A percentile compares a stretch with the other conserved stretches of the same genome.
These are phyloP conservation scores for Drosophila bifasciata DNA, from an alignment of 1,140 invertebrate species.

Conservation along the genomic window DNA sequence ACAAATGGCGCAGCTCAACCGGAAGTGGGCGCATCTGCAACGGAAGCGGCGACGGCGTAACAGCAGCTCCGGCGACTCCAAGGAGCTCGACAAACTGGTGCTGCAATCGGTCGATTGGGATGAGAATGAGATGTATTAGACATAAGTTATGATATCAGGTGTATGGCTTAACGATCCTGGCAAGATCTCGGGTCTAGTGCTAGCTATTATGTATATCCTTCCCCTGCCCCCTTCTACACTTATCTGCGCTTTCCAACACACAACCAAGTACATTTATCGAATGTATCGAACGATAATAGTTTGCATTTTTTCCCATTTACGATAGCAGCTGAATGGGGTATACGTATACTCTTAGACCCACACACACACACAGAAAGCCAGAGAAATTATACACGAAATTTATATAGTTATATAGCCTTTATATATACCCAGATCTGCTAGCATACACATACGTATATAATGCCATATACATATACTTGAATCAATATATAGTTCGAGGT, in stretches of 20 bases:
- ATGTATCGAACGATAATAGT: too few species aligned
- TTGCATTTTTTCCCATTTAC: constrained; percentile 6
- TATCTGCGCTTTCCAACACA: too few species aligned
- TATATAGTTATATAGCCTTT: constrained; percentile 66
- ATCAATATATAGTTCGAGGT: constrained; percentile 36
- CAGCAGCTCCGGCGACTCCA: constrained; percentile 81
- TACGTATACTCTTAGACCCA: constrained; percentile 35
- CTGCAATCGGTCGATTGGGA: constrained; percentile 83
- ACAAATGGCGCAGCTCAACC: constrained; percentile 77
- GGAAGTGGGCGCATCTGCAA: constrained; percentile 79
- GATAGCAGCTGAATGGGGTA: constrained; percentile 22
- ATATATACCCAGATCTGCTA: constrained; percentile 42
- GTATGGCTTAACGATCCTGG: too few species aligned
- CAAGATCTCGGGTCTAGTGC: too few species aligned
- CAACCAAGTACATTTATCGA: too few species aligned
- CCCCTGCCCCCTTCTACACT: too few species aligned
- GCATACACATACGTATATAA: constrained; percentile 49
- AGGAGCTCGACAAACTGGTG: constrained; percentile 81
- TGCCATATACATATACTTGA: constrained; percentile 45
- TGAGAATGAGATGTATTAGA: constrained; percentile 83
- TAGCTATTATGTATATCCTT: too few species aligned
- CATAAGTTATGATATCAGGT: too few species aligned
- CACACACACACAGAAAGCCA: constrained; percentile 39
- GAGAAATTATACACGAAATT: constrained; percentile 66
- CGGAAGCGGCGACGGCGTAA: constrained; percentile 73